These are phyloP conservation scores for Spodoptera picta DNA, from an alignment of 2,888 invertebrate genomes.

Conservation along the genomic window DNA sequence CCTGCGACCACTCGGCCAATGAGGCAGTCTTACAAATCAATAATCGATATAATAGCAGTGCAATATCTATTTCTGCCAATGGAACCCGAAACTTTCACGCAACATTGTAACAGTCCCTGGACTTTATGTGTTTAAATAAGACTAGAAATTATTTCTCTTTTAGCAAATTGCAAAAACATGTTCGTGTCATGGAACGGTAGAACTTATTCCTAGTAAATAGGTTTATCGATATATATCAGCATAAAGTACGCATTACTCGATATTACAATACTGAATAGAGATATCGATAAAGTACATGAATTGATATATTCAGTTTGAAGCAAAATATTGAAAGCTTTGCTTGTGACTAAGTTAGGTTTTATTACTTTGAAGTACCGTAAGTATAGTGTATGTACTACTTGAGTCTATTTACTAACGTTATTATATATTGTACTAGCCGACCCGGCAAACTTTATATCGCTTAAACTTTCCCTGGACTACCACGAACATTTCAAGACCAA, in stretches of 20 bases:
- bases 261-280: slow-evolving; percentile 5
- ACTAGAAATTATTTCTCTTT: slow-evolving; percentile 28
- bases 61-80: slow-evolving; percentile 76
- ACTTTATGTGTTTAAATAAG: slow-evolving; percentile 31
- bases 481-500: no score
- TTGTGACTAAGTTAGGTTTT: slow-evolving; percentile 3
- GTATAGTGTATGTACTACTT: background rate
- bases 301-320: background rate
- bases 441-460: no score
- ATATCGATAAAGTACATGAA: slow-evolving; percentile 12
- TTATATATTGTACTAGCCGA: no score
- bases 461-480: no score
- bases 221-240: slow-evolving; percentile 21
- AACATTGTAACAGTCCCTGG: slow-evolving; percentile 25
- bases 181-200: slow-evolving; percentile 17
- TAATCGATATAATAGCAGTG: slow-evolving; percentile 61
- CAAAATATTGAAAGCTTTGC: slow-evolving; percentile 19
- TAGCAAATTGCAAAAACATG: slow-evolving; percentile 20
- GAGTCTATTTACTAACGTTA: no score
- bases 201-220: slow-evolving; percentile 21
- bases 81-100: slow-evolving; percentile 72
- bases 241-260: background rate
- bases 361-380: background rate
- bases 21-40: slow-evolving; percentile 46
- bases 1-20: no score